phyloP scores from a whole-genome alignment of 2,113 vertebrate species.

The Neodon shergylaensis region DNA sequence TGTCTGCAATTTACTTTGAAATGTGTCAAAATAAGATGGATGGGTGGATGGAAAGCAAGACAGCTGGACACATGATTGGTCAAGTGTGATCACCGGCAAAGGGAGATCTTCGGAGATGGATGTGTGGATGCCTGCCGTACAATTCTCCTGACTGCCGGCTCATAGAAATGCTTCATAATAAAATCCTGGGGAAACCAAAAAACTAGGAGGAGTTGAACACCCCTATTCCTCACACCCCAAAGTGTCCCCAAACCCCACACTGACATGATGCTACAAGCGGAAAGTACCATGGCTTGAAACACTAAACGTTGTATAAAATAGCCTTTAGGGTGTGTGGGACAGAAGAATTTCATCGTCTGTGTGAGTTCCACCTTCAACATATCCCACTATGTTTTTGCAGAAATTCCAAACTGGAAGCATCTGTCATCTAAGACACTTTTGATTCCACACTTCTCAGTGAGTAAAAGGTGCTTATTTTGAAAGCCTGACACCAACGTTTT shows the following conservation, averaged over 20 bases:
- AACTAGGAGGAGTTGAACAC: not conserved
- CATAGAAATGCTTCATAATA: not conserved
- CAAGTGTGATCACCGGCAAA: not conserved
- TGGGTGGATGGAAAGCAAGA: rapidly evolving
- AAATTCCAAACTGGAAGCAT: not conserved
- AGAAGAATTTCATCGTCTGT: not conserved
- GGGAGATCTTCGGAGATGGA: not conserved
- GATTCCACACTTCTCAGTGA: not conserved
- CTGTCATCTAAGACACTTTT: not conserved
- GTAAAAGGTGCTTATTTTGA: not conserved
- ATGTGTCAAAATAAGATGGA: not conserved
- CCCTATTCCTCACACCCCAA: not conserved
- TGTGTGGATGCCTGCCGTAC: not conserved
- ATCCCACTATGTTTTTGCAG: not conserved
- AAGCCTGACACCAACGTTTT: not conserved
- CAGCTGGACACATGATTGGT: too few species aligned
- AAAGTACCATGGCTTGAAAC: not conserved
- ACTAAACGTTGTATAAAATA: not conserved
- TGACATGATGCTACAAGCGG: not conserved
- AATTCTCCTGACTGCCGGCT: too few species aligned
- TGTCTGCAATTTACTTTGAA: not conserved
- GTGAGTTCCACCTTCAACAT: too few species aligned
- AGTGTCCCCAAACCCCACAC: not conserved
- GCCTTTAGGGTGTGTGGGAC: not conserved
- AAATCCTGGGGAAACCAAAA: rapidly evolving